These are phyloP conservation scores for Sandelia bainsii DNA, from an alignment of 2,797 vertebrate genomes.

Conservation along the genomic window DNA sequence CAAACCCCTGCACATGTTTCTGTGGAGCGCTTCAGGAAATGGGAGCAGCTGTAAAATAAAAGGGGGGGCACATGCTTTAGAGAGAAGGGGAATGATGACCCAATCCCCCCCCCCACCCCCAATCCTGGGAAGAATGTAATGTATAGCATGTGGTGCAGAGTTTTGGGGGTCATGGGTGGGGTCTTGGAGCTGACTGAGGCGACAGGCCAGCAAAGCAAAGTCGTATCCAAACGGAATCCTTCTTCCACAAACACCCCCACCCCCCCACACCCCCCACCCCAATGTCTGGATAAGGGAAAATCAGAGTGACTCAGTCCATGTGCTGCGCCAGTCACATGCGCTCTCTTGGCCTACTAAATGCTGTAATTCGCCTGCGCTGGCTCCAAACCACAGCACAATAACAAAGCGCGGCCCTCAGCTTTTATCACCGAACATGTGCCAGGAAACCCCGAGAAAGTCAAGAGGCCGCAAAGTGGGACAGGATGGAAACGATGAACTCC, in stretches of 20 bases:
- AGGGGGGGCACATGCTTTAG: constrained; percentile 36
- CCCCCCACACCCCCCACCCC: not conserved
- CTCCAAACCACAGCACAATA: constrained; percentile 73
- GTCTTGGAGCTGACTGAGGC: constrained; percentile 46
- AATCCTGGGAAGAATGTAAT: constrained; percentile 64
- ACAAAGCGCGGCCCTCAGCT: constrained; percentile 69
- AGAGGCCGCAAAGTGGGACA: constrained; percentile 55
- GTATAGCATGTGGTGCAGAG: constrained; percentile 54
- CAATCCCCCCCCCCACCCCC: constrained; percentile 41
- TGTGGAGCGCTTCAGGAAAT: constrained; percentile 70
- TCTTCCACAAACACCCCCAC: constrained; percentile 69
- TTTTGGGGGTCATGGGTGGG: constrained; percentile 54
- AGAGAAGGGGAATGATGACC: constrained; percentile 56
- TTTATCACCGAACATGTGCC: constrained; percentile 61
- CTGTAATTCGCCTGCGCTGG: constrained; percentile 70
- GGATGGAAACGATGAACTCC: constrained; percentile 42
- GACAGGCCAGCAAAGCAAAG: constrained; percentile 63
- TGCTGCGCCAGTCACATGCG: constrained; percentile 83
- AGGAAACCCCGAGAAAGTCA: constrained; percentile 64
- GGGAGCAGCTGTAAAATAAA: constrained; percentile 71
- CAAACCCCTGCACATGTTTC: constrained; percentile 73
- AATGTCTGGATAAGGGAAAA: constrained; percentile 45
- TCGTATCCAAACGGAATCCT: constrained; percentile 53
- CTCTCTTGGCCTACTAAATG: constrained; percentile 77
- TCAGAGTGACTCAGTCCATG: constrained; percentile 75